Evolutionary conservation across 1,140 invertebrate genomes (phyloP), one percentile per base, ranked within the genome.

Genomic region (Holcopasites calliopsidis): DNA sequence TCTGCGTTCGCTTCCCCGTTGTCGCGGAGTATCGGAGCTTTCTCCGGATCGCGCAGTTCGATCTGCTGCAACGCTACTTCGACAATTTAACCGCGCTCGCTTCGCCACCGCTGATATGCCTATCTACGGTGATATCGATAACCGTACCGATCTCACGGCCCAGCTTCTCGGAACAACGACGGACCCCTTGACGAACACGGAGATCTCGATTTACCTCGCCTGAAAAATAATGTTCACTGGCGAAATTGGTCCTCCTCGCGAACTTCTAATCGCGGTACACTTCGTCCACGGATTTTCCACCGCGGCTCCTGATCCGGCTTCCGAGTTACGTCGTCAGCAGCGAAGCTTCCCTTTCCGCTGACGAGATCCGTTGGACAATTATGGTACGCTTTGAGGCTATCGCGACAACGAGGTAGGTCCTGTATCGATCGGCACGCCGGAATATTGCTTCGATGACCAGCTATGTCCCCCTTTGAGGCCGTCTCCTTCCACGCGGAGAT

Each of bases 401-500:
- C 44, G 54, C 71, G 70, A 73, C 69, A 73, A 79, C 73, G 64
- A 76, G 74, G 62, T 62, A 80, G 73, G 70, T 78, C 77, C 69
- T 44, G 64, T 72, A 77, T 79, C 75, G 76, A 78, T 85, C 77
- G 77, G 84, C 85, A 78, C 65, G 75, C 82, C 77, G 85, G 77
- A 82, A 85, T 87, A 87, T 85, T 70, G 72, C 69, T 57, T 78
- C 73, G 77, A 86, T 82, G 81, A 86, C 75, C 78, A 65, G 83
- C 82, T 85, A 84, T 82, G n/a, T n/a, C 78, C 82, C 85, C 64
- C 76, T 82, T 83, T 82, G 64, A 83, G 60, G 64, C 42, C 50
- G 28, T 68, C 60, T 77, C 76, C 70, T 82, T 82, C 71, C 42
- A 38, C 50, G 23, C 40, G 47, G 61, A 68, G 73, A 72, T 72